phyloP scores from a whole-genome alignment of 1,140 invertebrate species.

The Sarcophaga bullata region DNA sequence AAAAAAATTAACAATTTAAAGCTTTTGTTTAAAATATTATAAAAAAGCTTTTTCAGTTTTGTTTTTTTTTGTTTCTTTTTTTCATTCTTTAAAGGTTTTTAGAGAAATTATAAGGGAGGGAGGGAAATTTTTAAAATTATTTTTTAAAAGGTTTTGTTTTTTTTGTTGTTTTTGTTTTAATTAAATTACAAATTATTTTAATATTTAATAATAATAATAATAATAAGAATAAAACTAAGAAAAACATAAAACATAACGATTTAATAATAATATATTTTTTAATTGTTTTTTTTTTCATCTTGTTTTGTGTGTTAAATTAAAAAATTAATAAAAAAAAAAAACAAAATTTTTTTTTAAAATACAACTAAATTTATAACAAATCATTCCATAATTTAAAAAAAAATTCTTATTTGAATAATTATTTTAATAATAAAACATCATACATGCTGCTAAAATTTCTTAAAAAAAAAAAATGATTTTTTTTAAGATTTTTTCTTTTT shows the following conservation, averaged over 20 bases:
- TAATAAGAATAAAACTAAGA: not conserved
- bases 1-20: constrained; percentile 16
- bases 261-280: not conserved
- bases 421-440: not conserved
- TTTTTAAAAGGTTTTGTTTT: too few relatives aligned
- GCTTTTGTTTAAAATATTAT: not conserved
- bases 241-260: not conserved
- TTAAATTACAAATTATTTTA: not conserved
- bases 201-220: not conserved
- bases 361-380: not conserved
- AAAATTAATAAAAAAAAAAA: not conserved
- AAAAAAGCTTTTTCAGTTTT: not conserved
- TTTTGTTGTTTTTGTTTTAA: too few relatives aligned
- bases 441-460: not conserved
- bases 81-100: too few relatives aligned
- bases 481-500: not conserved
- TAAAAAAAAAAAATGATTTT: too few relatives aligned
- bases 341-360: not conserved
- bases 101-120: too few relatives aligned
- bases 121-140: too few relatives aligned
- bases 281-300: too few relatives aligned
- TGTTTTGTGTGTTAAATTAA: too few relatives aligned
- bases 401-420: not conserved
- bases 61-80: too few relatives aligned
- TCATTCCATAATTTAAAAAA: not conserved